These are phyloP conservation scores for Siderastrea siderea DNA, from an alignment of 92 coral and sea anemone genomes.

Conservation along the genomic window DNA sequence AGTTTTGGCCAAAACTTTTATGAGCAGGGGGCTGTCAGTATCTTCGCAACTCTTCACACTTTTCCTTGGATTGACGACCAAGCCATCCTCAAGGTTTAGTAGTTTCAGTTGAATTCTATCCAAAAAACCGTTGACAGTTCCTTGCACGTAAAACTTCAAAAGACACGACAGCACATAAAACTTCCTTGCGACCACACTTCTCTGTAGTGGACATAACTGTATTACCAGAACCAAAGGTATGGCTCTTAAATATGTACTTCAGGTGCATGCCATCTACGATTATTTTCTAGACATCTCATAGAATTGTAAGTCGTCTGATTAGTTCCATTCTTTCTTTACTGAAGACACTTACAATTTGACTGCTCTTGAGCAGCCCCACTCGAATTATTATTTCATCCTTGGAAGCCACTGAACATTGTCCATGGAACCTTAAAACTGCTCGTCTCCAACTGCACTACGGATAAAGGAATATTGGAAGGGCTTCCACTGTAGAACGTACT, in stretches of 20 bases:
- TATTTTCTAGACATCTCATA: conserved; percentile 1
- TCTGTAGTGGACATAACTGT: conserved; percentile 5
- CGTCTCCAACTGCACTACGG: not conserved
- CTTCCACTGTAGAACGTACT: not conserved
- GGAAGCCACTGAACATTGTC: conserved; percentile 2
- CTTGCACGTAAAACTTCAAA: not conserved
- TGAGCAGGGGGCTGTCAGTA: too few relatives aligned
- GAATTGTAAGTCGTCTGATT: conserved; percentile 9
- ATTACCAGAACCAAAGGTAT: conserved; percentile 20
- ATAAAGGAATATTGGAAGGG: not conserved
- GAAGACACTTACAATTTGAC: conserved; percentile 22
- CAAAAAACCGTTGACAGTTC: not conserved
- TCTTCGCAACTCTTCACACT: too few relatives aligned
- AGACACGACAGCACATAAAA: not conserved
- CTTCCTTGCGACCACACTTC: conserved; percentile 22
- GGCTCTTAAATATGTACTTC: not conserved
- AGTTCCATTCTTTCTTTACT: conserved; percentile 27
- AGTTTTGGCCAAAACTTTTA: too few relatives aligned
- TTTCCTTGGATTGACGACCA: conserved; percentile 5
- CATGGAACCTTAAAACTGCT: conserved; percentile 16
- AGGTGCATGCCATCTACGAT: not conserved
- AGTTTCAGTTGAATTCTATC: not conserved
- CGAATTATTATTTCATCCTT: conserved; percentile 25
- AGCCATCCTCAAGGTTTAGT: too few relatives aligned
- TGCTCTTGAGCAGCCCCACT: conserved; percentile 21